Percentiles rank a stretch among this genome's conserved stretches.
phyloP scores from a whole-genome alignment of 2,113 vertebrate genomes.

The Jaculus jaculus region DNA sequence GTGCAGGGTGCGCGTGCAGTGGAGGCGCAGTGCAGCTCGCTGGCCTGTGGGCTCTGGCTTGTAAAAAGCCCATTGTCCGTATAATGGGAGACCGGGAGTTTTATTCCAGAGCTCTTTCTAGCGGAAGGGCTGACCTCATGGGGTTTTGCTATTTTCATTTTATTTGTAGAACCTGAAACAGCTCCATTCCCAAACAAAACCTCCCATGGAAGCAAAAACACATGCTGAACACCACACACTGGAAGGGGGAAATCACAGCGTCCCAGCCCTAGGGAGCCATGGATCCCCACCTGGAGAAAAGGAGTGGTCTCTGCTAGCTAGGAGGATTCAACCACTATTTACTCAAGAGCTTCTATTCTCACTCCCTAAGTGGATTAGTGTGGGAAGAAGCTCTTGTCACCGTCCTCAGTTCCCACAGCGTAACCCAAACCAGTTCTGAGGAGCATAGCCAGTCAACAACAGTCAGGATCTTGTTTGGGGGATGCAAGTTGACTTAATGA shows the following conservation, averaged over 20 bases:
- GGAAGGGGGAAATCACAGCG: neutral
- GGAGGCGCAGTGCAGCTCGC: neutral
- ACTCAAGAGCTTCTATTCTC: neutral
- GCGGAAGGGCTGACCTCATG: neutral
- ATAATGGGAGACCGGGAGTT: neutral
- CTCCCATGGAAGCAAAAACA: conserved; percentile 39
- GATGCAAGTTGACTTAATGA: neutral
- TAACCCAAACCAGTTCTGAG: neutral
- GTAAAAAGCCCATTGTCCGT: neutral
- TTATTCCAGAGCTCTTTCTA: neutral
- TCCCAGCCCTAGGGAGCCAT: neutral
- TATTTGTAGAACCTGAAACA: conserved; percentile 22
- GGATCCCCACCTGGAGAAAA: neutral
- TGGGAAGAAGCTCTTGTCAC: neutral
- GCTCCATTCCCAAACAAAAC: conserved; percentile 54
- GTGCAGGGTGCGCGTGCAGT: fast-evolving
- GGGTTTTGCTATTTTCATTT: conserved; percentile 48
- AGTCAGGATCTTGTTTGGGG: neutral
- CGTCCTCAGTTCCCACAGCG: neutral
- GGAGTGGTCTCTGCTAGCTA: conserved; percentile 12
- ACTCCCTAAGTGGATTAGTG: conserved; percentile 26
- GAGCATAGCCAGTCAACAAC: neutral
- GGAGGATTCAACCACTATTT: neutral
- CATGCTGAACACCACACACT: neutral
- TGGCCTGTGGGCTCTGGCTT: neutral